Evolutionary conservation across 2,113 vertebrate genomes (phyloP).

Genomic region (Laterallus jamaicensis): DNA sequence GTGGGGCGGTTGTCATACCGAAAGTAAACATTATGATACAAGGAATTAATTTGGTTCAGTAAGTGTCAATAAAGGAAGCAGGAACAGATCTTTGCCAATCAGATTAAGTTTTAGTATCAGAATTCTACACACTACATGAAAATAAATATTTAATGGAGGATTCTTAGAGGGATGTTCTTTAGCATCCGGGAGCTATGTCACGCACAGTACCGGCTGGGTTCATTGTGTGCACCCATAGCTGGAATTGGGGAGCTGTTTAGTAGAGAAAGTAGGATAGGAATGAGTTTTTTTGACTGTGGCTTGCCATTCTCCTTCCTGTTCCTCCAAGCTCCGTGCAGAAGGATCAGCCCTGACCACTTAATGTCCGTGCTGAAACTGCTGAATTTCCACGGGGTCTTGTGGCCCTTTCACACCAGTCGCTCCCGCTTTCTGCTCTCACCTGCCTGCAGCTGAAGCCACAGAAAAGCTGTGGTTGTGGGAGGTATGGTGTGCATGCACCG

Average conservation of each 20-base stretch:
- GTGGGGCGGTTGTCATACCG: not conserved
- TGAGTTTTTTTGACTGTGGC: not conserved
- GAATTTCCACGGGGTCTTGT: not conserved
- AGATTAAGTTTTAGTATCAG: not conserved
- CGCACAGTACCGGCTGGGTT: not conserved
- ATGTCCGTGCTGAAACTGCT: not conserved
- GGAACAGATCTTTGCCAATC: not conserved
- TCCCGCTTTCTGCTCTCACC: not conserved
- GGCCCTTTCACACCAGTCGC: not conserved
- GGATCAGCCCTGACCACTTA: not conserved
- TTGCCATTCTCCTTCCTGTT: not conserved
- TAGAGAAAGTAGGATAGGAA: not conserved
- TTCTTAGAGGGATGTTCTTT: not conserved
- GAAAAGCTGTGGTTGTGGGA: not conserved
- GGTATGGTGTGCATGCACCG: rapidly evolving
- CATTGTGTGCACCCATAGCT: rapidly evolving
- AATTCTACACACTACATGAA: not conserved
- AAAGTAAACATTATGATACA: not conserved
- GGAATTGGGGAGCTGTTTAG: not conserved
- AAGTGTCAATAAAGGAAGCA: not conserved
- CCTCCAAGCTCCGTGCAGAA: not conserved
- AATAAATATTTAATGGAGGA: not conserved
- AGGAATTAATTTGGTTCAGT: not conserved
- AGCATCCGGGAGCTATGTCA: not conserved
- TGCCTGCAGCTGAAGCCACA: not conserved